Evolutionary conservation across 2,113 vertebrate genomes (phyloP), one percentile per base, ranked within the genome.

Genomic region (Pomatostomus ruficeps): DNA sequence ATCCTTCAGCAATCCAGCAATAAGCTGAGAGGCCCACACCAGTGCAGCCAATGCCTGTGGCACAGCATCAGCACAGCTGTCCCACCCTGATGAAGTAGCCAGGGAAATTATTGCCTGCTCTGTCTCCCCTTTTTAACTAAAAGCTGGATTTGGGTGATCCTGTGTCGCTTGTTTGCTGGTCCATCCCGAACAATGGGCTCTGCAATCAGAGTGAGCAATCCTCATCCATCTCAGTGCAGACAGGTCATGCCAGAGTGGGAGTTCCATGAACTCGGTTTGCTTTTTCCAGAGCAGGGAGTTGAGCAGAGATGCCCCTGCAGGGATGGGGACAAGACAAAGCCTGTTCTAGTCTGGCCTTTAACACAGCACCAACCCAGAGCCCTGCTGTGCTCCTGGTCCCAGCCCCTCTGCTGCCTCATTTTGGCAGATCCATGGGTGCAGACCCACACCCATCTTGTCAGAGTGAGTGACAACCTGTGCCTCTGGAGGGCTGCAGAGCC

Each of bases 281-380:
- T 75, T 58, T 51, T 48, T 33, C 8, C 22, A 0, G 2, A 55
- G 35, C 35, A 35, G 9, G n/a, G 14, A 38, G 24, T 10, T 0
- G 2, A 51, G 61, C 23, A 78, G 70, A 78, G 42, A 26, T 38
- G 42, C 3, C 45, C 54, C 14, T 52, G 36, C 54, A 74, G 59
- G 48, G 72, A 63, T 4, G 14, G 25, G 25, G 46, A 48, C 29
- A 42, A 61, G 29, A 24, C 46, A 75, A 68, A 31, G 35, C 57
- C 36, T 4, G 5, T 23, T 62, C 26, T 33, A n/a, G 11, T 35
- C 38, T 73, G 63, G 45, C 19, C 36, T 29, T 10, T 83, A 28
- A 43, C 35, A 13, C n/a, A 40, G 29, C 4, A 22, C 24, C 52
- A 26, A 1, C n/a, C 14, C 35, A 23, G 61, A 73, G 40, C 29